Evolutionary conservation across 2,797 vertebrate genomes (phyloP).

Genomic region (Brachyrhaphis roseni): DNA sequence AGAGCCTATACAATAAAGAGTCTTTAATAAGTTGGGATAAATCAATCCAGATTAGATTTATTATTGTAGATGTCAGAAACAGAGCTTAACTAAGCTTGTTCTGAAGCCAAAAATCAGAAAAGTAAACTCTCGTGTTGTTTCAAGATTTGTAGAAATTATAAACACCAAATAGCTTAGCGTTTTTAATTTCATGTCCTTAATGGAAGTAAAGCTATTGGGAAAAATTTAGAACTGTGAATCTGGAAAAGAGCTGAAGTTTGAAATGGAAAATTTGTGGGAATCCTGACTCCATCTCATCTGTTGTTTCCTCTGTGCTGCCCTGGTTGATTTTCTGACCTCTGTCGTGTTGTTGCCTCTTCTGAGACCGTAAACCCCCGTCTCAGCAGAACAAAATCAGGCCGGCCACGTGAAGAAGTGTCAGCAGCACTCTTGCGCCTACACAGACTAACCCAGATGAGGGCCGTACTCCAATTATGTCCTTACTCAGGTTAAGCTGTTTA

Average conservation of each 20-base stretch:
- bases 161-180: background rate
- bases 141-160: background rate
- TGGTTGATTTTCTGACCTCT: background rate
- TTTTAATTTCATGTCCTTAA: background rate
- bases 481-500: conserved; percentile 68
- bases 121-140: background rate
- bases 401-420: conserved; percentile 2
- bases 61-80: background rate
- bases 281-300: background rate
- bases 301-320: background rate
- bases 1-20: background rate
- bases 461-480: conserved; percentile 47
- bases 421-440: conserved; percentile 13
- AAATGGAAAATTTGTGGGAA: background rate
- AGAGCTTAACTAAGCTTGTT: too few relatives aligned
- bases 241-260: background rate
- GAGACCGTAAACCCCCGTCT: conserved; percentile 2
- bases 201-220: background rate
- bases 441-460: conserved; percentile 39
- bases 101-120: too few relatives aligned
- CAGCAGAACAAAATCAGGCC: conserved; percentile 1
- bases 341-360: background rate
- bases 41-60: background rate
- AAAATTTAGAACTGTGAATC: background rate
- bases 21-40: background rate